Conservation (phyloP, 2,888 invertebrate species). For the Tenthredo amoena region DNA sequence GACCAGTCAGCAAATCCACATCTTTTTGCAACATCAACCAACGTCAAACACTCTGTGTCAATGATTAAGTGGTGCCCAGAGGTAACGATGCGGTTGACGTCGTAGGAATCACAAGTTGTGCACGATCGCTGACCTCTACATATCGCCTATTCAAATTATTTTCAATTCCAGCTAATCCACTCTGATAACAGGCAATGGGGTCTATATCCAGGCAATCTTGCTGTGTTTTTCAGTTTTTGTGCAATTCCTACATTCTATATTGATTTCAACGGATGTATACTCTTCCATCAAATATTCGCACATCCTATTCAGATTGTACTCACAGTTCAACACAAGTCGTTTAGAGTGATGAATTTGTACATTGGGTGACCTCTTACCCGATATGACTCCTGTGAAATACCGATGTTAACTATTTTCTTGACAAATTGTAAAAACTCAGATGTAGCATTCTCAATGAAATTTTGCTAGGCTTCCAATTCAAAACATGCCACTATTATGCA, state of each 20-base stretch:
- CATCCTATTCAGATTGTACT: neutral
- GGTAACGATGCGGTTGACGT: neutral
- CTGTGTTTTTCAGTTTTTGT: neutral
- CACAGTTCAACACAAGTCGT: neutral
- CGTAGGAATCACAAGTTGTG: neutral
- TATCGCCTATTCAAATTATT: neutral
- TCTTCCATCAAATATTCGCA: neutral
- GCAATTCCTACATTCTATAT: neutral
- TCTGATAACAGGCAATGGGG: neutral
- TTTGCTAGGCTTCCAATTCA: slow-evolving; percentile 44
- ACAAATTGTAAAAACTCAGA: slow-evolving; percentile 4
- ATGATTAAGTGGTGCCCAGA: slow-evolving; percentile 39
- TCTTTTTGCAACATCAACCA: slow-evolving; percentile 32
- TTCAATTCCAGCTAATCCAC: neutral
- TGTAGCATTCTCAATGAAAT: neutral
- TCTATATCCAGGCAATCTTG: neutral
- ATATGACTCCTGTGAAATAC: slow-evolving; percentile 38
- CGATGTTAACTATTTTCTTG: neutral
- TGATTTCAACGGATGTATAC: neutral
- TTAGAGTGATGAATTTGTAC: neutral
- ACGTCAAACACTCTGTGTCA: slow-evolving; percentile 50
- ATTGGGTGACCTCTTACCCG: neutral
- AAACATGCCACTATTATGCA: slow-evolving; percentile 40
- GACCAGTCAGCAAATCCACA: slow-evolving; percentile 43
- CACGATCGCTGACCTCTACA: neutral